A percentile compares a stretch with the other conserved stretches of the same genome.
Conservation (phyloP, 2,797 vertebrate genomes). For the Enteromius mattozi region DNA sequence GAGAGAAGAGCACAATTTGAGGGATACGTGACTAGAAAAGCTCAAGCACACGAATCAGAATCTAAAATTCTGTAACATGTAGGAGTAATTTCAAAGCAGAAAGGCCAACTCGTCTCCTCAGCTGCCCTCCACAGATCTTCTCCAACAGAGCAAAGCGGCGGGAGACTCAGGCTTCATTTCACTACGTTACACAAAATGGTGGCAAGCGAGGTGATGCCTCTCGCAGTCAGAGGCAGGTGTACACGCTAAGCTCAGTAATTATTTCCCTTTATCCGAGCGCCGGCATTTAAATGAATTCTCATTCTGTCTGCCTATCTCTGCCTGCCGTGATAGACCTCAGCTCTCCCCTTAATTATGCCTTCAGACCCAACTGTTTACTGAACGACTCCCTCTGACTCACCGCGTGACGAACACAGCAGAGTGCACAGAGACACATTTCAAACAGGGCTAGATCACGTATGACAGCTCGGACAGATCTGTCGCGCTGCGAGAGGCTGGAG, state of each 20-base stretch:
- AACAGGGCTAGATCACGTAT: slow-evolving; percentile 19
- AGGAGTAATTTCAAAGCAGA: slow-evolving; percentile 37
- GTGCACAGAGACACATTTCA: neutral
- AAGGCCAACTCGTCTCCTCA: slow-evolving; percentile 24
- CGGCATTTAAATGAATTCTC: slow-evolving; percentile 61
- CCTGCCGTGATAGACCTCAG: slow-evolving; percentile 54
- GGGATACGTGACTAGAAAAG: slow-evolving; percentile 11
- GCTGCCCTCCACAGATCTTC: slow-evolving; percentile 1
- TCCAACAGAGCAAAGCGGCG: neutral
- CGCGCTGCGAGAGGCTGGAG: slow-evolving; percentile 1
- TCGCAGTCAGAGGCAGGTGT: slow-evolving; percentile 49
- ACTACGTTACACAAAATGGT: slow-evolving; percentile 46
- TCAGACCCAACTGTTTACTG: slow-evolving; percentile 57
- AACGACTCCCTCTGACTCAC: slow-evolving; percentile 49
- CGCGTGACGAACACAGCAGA: slow-evolving; percentile 32
- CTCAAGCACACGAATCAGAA: neutral
- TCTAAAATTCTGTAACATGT: slow-evolving; percentile 12
- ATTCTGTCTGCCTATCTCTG: slow-evolving; percentile 52
- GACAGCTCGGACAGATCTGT: slow-evolving; percentile 35
- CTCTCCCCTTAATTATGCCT: slow-evolving; percentile 61
- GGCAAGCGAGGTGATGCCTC: slow-evolving; percentile 40
- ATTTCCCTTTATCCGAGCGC: slow-evolving; percentile 59
- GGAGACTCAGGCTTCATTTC: slow-evolving; percentile 18
- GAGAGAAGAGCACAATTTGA: neutral
- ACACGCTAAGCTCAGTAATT: slow-evolving; percentile 61